Base-by-base conservation (phyloP, 2,888 invertebrate genomes). In the Abrostola triplasia region DNA sequence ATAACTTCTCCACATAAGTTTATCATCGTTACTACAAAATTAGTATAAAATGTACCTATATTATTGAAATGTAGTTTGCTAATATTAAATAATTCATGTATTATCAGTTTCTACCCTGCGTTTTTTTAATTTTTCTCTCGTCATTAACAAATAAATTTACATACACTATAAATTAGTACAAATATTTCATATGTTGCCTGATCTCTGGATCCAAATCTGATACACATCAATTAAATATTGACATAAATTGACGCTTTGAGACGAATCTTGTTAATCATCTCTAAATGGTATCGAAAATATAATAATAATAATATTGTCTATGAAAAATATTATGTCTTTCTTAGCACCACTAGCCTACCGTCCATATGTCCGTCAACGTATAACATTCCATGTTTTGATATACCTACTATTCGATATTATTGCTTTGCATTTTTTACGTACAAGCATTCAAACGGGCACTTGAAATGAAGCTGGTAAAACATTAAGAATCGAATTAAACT, bases 331-430 rank as follows among this genome's bases (percentile, higher is more conserved):
- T 87, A 80, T 86, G 77, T 84, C 70, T 87, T 87, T 88, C 85
- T 89, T 92, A 93, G 93, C 93, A 94, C 94, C 94, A 88, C 92
- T 91, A 91, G 79, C 80, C 85, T 88, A 85, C 81, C 76, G 58
- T 64, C 68, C 66, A 36, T 60, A 55, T 69, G 59, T 72, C 59
- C 64, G 41, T 61, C 67, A 70, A 68, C 58, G 59, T 64, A 64
- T 64, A 71, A 72, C 73, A 70, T 75, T 78, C 74, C 59, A 59
- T 63, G 57, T 68, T 74, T 51, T 70, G 55, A 69, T 65, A 37
- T 61, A 67, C 24, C 24, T 24, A 24, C 41, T 59, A 67, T 42
- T 68, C 66, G 36, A 52, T 64, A 63, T 56, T 79, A 75, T 76
- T 70, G 67, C 76, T 69, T 55, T 68, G 69, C 51, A 71, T 63